These are phyloP conservation scores for Hydrochoerus hydrochaeris DNA, from an alignment of 2,113 vertebrate species.

Conservation along the genomic window DNA sequence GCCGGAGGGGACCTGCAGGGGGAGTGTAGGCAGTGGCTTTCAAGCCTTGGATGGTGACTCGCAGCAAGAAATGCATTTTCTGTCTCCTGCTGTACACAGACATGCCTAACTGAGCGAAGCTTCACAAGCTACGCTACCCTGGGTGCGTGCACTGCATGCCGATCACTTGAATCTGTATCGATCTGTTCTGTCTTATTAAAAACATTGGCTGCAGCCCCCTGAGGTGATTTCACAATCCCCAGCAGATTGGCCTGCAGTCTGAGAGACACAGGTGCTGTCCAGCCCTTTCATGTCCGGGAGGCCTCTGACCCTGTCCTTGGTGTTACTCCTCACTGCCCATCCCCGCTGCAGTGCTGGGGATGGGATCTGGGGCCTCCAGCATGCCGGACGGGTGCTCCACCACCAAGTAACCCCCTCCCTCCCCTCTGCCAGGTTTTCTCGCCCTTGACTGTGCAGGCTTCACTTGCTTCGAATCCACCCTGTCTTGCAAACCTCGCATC, in stretches of 20 bases:
- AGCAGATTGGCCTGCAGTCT: background rate
- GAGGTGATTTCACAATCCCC: background rate
- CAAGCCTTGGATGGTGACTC: background rate
- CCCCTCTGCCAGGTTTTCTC: background rate
- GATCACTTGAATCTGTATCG: background rate
- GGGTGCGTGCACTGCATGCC: accelerated
- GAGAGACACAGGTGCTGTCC: background rate
- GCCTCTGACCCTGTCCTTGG: background rate
- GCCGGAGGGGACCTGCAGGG: accelerated
- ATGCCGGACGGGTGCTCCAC: background rate
- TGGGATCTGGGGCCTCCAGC: too few species aligned
- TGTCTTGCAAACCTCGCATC: background rate
- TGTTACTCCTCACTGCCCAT: background rate
- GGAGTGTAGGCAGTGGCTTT: background rate
- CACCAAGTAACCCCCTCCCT: background rate
- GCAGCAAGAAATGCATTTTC: background rate
- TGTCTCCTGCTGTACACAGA: background rate
- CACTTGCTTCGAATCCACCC: background rate
- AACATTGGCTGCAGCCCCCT: background rate
- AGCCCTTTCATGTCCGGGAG: background rate
- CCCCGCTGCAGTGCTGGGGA: accelerated
- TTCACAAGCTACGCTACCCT: too few species aligned
- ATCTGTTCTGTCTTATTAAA: background rate
- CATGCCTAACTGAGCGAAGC: background rate
- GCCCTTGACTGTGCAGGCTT: background rate